Conservation (phyloP, 2,888 invertebrate genomes). For the Ischnura elegans region DNA sequence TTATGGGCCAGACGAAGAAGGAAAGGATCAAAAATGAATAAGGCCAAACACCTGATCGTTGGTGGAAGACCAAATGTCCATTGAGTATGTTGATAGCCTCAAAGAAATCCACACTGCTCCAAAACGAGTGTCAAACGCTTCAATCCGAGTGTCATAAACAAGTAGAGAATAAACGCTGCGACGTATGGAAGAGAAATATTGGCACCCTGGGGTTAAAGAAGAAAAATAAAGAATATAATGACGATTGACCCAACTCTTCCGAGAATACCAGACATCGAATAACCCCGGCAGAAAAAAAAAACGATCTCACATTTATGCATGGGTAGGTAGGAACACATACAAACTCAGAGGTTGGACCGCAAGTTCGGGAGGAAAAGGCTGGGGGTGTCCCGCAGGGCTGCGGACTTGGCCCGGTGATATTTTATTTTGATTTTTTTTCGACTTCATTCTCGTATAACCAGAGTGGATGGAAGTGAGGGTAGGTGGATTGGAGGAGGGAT, state of each 20-base stretch:
- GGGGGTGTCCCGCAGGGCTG: neutral
- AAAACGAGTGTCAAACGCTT: neutral
- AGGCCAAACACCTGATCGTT: too few species aligned
- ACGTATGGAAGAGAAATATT: neutral
- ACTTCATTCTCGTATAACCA: too few species aligned
- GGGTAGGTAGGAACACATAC: neutral
- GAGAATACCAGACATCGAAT: neutral
- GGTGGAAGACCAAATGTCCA: neutral
- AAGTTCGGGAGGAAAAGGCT: neutral
- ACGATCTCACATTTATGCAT: neutral
- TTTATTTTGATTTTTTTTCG: too few species aligned
- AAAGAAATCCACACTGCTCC: neutral
- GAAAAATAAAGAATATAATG: neutral
- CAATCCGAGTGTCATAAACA: neutral
- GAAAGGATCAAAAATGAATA: too few species aligned
- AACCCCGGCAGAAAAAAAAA: neutral
- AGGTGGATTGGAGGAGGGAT: neutral
- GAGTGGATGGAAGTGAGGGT: neutral
- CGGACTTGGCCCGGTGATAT: neutral
- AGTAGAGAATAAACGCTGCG: neutral
- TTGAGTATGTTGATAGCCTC: neutral
- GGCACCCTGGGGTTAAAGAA: neutral
- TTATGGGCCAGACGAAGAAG: too few species aligned
- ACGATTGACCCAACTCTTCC: neutral
- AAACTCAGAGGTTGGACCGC: neutral